Conservation (phyloP, 2,113 vertebrate species). For the Oncorhynchus keta region DNA sequence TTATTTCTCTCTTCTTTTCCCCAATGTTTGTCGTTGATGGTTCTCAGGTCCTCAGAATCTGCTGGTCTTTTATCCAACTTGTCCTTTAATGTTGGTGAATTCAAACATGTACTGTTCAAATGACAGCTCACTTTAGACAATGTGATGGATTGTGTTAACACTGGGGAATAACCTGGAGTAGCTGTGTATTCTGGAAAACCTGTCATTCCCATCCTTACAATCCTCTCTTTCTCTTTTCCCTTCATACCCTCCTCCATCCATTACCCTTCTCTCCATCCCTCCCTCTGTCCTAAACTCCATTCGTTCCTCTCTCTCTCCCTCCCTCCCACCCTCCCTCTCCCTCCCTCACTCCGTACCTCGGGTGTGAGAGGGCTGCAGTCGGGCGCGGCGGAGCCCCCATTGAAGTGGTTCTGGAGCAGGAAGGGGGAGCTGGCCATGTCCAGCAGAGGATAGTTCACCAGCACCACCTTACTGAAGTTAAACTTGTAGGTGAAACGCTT, state of each 20-base stretch:
- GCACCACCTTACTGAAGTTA: slow-evolving; percentile 91
- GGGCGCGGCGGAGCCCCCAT: slow-evolving; percentile 69
- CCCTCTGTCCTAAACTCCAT: slow-evolving; percentile 2
- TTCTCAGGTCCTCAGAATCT: background rate
- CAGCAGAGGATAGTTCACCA: slow-evolving; percentile 88
- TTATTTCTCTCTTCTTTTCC: too few relatives aligned
- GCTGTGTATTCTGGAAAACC: too few relatives aligned
- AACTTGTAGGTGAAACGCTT: slow-evolving; percentile 96
- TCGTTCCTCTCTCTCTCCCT: background rate
- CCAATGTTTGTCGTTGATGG: background rate
- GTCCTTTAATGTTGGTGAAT: background rate
- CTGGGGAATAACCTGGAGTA: too few relatives aligned
- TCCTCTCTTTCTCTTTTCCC: background rate
- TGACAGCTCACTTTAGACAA: too few relatives aligned
- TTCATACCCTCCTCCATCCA: background rate
- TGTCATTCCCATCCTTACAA: background rate
- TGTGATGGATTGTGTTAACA: too few relatives aligned
- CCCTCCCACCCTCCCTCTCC: background rate
- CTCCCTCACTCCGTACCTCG: slow-evolving; percentile 71
- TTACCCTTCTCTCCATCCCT: background rate
- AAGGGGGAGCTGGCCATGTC: slow-evolving; percentile 86
- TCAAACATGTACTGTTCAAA: too few relatives aligned
- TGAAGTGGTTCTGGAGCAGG: slow-evolving; percentile 84
- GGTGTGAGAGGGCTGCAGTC: slow-evolving; percentile 81
- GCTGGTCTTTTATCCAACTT: background rate